Conservation (phyloP, 2,113 vertebrate species). For the Butorides virescens region DNA sequence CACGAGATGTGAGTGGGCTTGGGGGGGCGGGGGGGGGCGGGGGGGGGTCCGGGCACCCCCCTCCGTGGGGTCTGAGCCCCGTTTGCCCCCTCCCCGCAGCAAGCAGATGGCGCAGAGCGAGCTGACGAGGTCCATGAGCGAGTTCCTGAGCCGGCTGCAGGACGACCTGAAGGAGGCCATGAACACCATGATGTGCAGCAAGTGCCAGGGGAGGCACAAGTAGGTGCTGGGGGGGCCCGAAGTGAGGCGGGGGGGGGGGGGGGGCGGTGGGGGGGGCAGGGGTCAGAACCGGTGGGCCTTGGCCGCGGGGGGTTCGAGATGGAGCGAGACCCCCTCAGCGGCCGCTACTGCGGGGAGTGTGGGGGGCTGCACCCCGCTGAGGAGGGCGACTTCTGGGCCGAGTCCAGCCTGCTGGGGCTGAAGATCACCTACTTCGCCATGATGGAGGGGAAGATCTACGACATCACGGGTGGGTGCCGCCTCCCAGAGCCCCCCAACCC, state of each 20-base stretch:
- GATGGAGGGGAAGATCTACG: conserved; percentile 93
- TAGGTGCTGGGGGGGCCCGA: conserved; percentile 10
- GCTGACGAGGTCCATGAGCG: conserved; percentile 88
- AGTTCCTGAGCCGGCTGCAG: conserved; percentile 91
- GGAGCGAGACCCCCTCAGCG: conserved; percentile 84
- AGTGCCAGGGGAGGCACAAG: conserved; percentile 94
- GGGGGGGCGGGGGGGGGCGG: no score
- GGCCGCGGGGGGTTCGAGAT: conserved; percentile 89
- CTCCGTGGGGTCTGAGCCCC: fast-evolving
- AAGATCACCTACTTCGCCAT: conserved; percentile 93
- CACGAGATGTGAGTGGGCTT: conserved; percentile 86
- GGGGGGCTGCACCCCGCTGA: conserved; percentile 85
- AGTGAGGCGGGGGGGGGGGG: no score
- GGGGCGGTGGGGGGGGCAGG: no score
- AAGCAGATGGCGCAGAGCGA: conserved; percentile 90
- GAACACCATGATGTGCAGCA: conserved; percentile 97
- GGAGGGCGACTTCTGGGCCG: conserved; percentile 95
- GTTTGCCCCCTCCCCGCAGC: conserved; percentile 54
- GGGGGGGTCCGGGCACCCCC: not conserved
- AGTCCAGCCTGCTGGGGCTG: conserved; percentile 93
- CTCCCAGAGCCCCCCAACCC: fast-evolving
- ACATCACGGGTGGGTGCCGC: conserved; percentile 91
- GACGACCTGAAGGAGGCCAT: conserved; percentile 94
- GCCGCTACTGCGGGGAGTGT: conserved; percentile 89
- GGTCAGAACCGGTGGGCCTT: fast-evolving